Percentiles rank a stretch among this genome's conserved stretches.
Evolutionary conservation across 1,140 invertebrate genomes (phyloP).

Genomic region (Pantala flavescens): DNA sequence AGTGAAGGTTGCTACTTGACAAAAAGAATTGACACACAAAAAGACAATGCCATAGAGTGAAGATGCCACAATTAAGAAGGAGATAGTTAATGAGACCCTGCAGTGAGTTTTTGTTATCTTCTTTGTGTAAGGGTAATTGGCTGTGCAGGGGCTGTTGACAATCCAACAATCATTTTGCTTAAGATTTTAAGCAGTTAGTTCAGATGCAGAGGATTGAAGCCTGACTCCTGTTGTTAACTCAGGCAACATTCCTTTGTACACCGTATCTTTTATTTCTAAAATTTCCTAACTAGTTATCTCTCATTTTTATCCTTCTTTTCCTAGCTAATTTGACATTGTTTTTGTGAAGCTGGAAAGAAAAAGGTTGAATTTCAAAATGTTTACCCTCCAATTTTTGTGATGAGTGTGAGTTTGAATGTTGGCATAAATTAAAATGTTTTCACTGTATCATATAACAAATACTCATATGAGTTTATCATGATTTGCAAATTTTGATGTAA

Average conservation of each 20-base stretch:
- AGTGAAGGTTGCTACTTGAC: background rate
- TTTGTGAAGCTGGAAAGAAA: too few species aligned
- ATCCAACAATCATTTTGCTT: background rate
- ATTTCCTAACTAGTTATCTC: too few species aligned
- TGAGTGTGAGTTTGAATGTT: too few species aligned
- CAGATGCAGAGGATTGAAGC: background rate
- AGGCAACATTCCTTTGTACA: constrained; percentile 1
- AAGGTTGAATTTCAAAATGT: too few species aligned
- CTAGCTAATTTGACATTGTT: too few species aligned
- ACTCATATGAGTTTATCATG: too few species aligned
- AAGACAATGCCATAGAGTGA: background rate
- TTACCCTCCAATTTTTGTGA: too few species aligned
- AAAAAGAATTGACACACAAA: background rate
- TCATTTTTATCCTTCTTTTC: too few species aligned
- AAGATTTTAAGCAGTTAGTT: background rate
- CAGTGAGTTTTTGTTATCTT: background rate
- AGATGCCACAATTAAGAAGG: background rate
- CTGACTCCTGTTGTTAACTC: background rate
- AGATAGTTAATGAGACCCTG: background rate
- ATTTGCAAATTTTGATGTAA: too few species aligned
- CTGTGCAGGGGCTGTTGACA: background rate
- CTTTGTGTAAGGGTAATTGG: constrained; percentile 4
- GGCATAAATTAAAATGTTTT: too few species aligned
- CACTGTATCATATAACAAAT: too few species aligned
- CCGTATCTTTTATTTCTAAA: too few species aligned